Evolutionary conservation across 1,140 invertebrate genomes (phyloP).

Genomic region (Macrobrachium nipponense): DNA sequence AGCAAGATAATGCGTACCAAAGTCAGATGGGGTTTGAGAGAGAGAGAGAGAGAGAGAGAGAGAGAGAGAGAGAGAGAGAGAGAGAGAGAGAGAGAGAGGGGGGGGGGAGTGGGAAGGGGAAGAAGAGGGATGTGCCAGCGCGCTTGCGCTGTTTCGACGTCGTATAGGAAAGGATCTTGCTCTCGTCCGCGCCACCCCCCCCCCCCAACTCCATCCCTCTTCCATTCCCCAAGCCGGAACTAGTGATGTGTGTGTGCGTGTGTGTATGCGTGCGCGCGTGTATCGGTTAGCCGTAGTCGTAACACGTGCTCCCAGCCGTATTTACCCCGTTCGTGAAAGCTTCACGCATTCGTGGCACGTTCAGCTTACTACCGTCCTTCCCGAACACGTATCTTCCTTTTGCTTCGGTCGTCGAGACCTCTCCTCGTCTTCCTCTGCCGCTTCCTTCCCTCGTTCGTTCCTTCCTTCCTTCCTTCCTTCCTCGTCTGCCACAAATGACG

Average conservation of each 20-base stretch:
- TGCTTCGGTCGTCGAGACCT: no score
- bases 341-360: not conserved
- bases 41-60: no score
- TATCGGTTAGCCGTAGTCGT: not conserved
- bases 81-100: not conserved
- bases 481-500: not conserved
- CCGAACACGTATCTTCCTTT: no score
- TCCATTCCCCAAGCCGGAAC: not conserved
- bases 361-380: not conserved
- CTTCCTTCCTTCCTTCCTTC: no score
- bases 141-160: not conserved
- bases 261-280: constrained; percentile 11
- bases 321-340: not conserved
- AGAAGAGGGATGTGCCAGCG: not conserved
- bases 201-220: not conserved
- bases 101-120: not conserved
- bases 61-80: not conserved
- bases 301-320: no score
- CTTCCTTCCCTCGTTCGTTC: no score
- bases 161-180: not conserved
- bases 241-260: not conserved
- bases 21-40: no score
- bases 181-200: no score
- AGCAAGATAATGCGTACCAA: no score
- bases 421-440: no score